Evolutionary conservation across 1,140 invertebrate genomes (phyloP), one percentile per base, ranked within the genome.

Genomic region (Drosophila kohkoa): DNA sequence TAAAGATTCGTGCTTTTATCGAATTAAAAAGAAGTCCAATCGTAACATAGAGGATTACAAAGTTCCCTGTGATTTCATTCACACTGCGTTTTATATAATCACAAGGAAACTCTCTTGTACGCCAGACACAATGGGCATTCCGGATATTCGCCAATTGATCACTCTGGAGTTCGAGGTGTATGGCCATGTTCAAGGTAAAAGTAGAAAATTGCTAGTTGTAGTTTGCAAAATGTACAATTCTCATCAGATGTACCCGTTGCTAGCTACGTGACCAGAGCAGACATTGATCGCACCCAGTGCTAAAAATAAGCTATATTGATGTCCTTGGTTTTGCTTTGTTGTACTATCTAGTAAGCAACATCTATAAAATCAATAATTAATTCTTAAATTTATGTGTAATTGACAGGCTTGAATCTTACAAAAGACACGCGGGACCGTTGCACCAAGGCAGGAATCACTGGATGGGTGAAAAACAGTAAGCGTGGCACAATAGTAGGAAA

Each of bases 391-490:
- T 58, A 43, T 49, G 63, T 64, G 32, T 52, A 80, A 51, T 82
- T 93, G 93, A 2, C 93, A 98, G 97, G 97, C 69, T 95, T 96
- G 81, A 97, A 96, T 91, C 97, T 98, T 90, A 97, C 97, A 10
- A 98, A 98, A 93, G 97, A 97, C 90, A 96, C 96, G 79, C 95
- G 96, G 79, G 97, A 98, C 81, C 93, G 96, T 64, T 95, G 95
- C 30, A 94, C 95, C 67, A 94, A 95, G 76, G 92, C 97, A 11
- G 95, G 95, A 41, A 94, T 98, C 11, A 95, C 94, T 30, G 97
- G 97, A n/a, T 98, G 97, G 97, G 96, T 98, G 60, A 98, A 98
- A 92, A 97, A 98, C 87, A 96, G 95, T n/a, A 97, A 96, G 92
- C 94, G 94, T 72, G 97, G 97, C 28, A 97, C 97, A 6, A 96